Evolutionary conservation across 2,888 invertebrate species (phyloP).

Genomic region (Mythimna vitellina): DNA sequence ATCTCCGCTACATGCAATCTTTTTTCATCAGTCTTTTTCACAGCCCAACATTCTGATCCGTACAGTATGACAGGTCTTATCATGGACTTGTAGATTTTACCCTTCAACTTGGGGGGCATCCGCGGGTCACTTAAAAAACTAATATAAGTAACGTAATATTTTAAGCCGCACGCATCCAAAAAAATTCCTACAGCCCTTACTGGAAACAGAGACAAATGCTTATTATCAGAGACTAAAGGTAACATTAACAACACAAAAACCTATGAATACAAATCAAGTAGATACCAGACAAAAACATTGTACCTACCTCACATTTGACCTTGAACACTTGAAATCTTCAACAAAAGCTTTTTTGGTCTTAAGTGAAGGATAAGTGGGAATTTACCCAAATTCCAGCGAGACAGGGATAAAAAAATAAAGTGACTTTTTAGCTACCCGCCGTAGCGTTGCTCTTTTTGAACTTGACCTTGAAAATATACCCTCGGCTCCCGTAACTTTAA

Average conservation of each 20-base stretch:
- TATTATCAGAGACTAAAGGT: constrained; percentile 3
- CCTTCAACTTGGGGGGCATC: too few relatives aligned
- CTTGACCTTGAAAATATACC: constrained; percentile 37
- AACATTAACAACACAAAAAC: constrained; percentile 33
- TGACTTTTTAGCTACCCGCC: constrained; percentile 34
- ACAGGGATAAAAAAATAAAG: constrained; percentile 52
- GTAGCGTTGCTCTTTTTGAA: constrained; percentile 12
- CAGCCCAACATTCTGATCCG: too few relatives aligned
- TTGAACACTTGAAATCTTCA: constrained; percentile 42
- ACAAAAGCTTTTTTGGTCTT: constrained; percentile 57
- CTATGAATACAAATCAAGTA: constrained; percentile 50
- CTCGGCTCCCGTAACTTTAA: constrained; percentile 7
- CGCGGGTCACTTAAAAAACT: too few relatives aligned
- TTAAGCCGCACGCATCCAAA: background rate
- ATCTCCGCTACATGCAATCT: too few relatives aligned
- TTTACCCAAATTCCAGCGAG: constrained; percentile 53
- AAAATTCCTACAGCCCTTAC: background rate
- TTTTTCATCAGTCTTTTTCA: too few relatives aligned
- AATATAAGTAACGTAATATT: too few relatives aligned
- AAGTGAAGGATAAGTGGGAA: constrained; percentile 58
- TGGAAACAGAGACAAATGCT: background rate
- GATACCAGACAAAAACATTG: constrained; percentile 42
- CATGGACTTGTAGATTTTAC: too few relatives aligned
- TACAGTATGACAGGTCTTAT: too few relatives aligned
- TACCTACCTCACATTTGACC: constrained; percentile 39